A percentile compares a stretch with the other conserved stretches of the same genome.
Evolutionary conservation across 2,797 vertebrate genomes (phyloP).

Genomic region (Tapera naevia): DNA sequence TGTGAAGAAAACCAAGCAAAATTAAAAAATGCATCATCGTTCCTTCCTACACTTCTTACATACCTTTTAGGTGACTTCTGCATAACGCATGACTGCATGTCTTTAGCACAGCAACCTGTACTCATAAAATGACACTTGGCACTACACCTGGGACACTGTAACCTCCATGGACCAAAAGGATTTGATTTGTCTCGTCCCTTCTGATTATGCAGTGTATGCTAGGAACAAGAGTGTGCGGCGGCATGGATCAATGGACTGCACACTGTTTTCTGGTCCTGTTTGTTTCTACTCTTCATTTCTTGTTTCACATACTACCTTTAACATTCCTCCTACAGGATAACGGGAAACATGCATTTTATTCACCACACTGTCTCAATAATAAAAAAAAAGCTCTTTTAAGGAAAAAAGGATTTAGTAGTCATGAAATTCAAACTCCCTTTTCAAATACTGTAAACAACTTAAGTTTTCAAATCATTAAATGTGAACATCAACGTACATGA

Average conservation of each 20-base stretch:
- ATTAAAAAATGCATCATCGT: conserved; percentile 4
- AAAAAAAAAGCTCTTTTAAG: neutral
- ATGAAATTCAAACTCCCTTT: neutral
- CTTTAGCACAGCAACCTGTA: conserved; percentile 40
- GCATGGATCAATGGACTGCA: conserved; percentile 48
- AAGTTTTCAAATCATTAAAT: neutral
- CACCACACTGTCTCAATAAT: neutral
- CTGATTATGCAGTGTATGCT: conserved; percentile 59
- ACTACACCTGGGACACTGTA: conserved; percentile 39
- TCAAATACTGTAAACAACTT: neutral
- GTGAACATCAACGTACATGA: neutral
- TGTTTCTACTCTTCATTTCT: conserved; percentile 40
- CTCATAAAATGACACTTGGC: conserved; percentile 51
- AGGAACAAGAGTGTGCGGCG: conserved; percentile 40
- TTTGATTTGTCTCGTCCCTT: conserved; percentile 48
- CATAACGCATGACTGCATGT: neutral
- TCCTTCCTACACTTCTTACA: conserved; percentile 21
- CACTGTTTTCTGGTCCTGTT: conserved; percentile 31
- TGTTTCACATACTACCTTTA: neutral
- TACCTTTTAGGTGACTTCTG: conserved; percentile 47
- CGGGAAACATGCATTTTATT: neutral
- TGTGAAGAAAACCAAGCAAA: neutral
- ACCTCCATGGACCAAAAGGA: conserved; percentile 49
- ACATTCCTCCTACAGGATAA: neutral
- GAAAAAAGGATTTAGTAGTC: neutral